These are phyloP conservation scores for Scylla paramamosain DNA, from an alignment of 1,140 invertebrate genomes.

Conservation along the genomic window DNA sequence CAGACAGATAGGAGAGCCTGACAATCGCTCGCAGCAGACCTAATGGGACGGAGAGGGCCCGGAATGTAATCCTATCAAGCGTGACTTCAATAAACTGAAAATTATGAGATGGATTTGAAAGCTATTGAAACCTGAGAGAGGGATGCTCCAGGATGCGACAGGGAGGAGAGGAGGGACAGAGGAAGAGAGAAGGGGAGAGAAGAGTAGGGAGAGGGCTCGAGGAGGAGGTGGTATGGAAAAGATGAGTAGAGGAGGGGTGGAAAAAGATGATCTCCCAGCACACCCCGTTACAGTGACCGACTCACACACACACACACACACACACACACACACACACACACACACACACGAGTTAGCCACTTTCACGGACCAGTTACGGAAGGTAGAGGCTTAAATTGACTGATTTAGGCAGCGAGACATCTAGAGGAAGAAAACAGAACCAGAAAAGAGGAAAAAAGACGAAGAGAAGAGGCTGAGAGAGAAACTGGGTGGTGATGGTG, in stretches of 20 bases:
- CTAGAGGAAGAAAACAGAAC: no score
- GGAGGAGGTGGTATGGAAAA: no score
- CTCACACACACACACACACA: no score
- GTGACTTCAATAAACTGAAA: constrained; percentile 76
- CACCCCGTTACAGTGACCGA: background rate
- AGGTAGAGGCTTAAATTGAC: no score
- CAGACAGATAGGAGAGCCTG: background rate
- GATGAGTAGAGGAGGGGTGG: background rate
- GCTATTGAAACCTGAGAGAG: constrained; percentile 68
- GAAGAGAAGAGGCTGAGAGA: no score
- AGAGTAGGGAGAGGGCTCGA: background rate
- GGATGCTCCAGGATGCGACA: constrained; percentile 25
- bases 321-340: no score
- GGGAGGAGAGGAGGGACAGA: background rate
- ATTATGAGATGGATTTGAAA: constrained; percentile 76
- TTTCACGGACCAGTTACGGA: no score
- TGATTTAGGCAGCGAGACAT: no score
- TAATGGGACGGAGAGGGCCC: constrained; percentile 62
- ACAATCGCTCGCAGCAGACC: constrained; percentile 50
- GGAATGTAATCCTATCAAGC: constrained; percentile 68
- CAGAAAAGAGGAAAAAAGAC: no score
- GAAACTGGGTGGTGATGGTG: no score
- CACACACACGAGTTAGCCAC: no score
- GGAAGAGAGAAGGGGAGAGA: no score
- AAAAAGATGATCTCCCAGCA: background rate